phyloP scores from a whole-genome alignment of 2,888 invertebrate genomes.

The Ypsolopha scabrella region DNA sequence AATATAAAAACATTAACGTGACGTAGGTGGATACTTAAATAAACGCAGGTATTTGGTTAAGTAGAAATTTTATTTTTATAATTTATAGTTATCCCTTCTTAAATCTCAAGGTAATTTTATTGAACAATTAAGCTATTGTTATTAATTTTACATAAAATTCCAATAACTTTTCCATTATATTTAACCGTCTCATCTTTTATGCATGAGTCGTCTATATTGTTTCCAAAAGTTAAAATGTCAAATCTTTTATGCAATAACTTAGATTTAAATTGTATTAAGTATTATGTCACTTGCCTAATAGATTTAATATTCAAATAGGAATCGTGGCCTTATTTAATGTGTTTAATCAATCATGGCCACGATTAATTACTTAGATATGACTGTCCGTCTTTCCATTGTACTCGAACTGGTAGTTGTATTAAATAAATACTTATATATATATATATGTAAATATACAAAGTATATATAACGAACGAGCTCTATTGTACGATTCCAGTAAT shows the following conservation, averaged over 20 bases:
- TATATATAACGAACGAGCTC: slow-evolving; percentile 37
- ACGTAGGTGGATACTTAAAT: background rate
- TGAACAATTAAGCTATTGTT: slow-evolving; percentile 48
- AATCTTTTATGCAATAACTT: slow-evolving; percentile 56
- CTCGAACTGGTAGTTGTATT: slow-evolving; percentile 31
- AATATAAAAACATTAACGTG: background rate
- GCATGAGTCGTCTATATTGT: slow-evolving; percentile 56
- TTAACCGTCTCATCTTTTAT: slow-evolving; percentile 41
- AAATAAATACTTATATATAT: slow-evolving; percentile 31
- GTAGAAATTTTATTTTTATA: background rate
- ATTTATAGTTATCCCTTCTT: background rate
- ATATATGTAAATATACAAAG: slow-evolving; percentile 26
- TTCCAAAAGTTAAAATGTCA: slow-evolving; percentile 49
- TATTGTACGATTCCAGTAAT: slow-evolving; percentile 57
- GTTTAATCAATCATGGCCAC: slow-evolving; percentile 67
- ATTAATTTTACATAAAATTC: slow-evolving; percentile 47
- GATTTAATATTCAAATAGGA: slow-evolving; percentile 64
- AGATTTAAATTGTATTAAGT: slow-evolving; percentile 63
- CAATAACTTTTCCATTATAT: slow-evolving; percentile 45
- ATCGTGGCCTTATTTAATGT: slow-evolving; percentile 63
- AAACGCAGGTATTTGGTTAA: background rate
- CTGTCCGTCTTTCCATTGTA: slow-evolving; percentile 25
- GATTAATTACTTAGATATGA: slow-evolving; percentile 67
- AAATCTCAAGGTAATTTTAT: background rate
- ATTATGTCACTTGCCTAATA: slow-evolving; percentile 63